Conservation (phyloP, 1,140 invertebrate species). For the Cydia splendana region DNA sequence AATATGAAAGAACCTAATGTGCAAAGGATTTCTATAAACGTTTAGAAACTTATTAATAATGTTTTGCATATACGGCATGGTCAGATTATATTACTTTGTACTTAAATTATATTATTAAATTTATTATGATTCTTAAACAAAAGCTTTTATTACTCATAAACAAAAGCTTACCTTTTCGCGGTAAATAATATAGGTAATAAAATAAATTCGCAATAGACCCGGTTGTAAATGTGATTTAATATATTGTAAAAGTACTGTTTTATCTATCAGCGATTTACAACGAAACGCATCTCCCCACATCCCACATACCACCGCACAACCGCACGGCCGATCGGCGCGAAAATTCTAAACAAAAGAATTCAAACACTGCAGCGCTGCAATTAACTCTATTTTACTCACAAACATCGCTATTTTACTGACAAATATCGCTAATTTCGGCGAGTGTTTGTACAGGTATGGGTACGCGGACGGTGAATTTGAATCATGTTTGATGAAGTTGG, state of each 20-base stretch:
- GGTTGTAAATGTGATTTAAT: no score
- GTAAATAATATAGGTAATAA: no score
- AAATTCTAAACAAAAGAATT: not conserved
- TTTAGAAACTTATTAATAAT: not conserved
- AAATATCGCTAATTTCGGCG: not conserved
- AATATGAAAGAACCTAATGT: not conserved
- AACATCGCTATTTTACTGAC: conserved; percentile 10
- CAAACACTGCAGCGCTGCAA: not conserved
- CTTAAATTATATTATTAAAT: no score
- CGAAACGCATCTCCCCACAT: no score
- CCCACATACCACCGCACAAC: no score
- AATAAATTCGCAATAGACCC: no score
- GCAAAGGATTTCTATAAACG: not conserved
- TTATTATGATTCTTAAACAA: no score
- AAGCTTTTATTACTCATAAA: no score
- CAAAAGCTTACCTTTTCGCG: no score
- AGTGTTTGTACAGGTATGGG: not conserved
- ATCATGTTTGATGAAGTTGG: not conserved
- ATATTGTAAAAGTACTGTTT: no score
- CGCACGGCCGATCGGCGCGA: not conserved
- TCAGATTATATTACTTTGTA: not conserved
- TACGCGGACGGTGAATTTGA: not conserved
- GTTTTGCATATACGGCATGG: not conserved
- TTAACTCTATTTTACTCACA: not conserved
- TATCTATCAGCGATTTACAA: no score